Evolutionary conservation across 2,113 vertebrate genomes (phyloP).

Genomic region (Phalacrocorax pelagicus): DNA sequence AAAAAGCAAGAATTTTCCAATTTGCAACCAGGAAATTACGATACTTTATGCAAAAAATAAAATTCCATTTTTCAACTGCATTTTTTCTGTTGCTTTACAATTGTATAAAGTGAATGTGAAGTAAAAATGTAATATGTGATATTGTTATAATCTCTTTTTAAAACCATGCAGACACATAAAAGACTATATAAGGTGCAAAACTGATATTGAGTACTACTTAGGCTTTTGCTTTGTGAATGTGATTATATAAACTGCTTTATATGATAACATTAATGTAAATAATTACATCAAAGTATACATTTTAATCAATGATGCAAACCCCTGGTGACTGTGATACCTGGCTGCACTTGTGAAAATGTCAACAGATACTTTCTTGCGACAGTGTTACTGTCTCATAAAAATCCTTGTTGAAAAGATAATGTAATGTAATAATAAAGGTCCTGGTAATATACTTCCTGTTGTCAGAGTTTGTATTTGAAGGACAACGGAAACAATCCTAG

Average conservation of each 20-base stretch:
- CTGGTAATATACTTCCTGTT: neutral
- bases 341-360: neutral
- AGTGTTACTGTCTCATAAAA: neutral
- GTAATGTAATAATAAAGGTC: neutral
- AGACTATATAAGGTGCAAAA: neutral
- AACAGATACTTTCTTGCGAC: neutral
- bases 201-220: neutral
- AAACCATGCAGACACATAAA: neutral
- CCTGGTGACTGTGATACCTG: neutral
- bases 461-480: neutral
- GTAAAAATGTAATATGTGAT: neutral
- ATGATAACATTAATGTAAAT: neutral
- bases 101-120: neutral
- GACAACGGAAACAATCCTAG: neutral
- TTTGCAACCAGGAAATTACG: neutral
- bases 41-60: neutral
- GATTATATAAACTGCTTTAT: neutral
- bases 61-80: neutral
- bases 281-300: neutral
- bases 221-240: neutral
- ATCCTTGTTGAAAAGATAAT: neutral
- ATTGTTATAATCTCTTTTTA: neutral
- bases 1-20: neutral
- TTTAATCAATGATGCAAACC: neutral
- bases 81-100: neutral